Conservation (phyloP, 2,888 invertebrate species). For the Junonia oenone region DNA sequence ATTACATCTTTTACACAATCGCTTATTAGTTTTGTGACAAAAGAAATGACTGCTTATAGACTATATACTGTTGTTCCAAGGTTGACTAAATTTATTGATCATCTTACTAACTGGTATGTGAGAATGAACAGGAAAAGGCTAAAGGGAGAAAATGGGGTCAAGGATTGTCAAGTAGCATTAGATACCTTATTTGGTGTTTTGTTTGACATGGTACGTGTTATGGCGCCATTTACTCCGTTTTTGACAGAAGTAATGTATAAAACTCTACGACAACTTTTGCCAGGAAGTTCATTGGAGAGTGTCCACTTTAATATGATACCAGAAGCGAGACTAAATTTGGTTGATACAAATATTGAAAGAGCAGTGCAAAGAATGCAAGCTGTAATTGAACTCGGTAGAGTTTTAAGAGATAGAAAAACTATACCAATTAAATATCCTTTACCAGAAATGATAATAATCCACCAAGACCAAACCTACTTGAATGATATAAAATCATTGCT, state of each 20-base stretch:
- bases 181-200: conserved; percentile 93
- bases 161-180: conserved; percentile 91
- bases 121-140: conserved; percentile 96
- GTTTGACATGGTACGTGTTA: conserved; percentile 92
- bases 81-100: conserved; percentile 96
- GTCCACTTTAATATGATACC: conserved; percentile 97
- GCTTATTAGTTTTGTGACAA: conserved; percentile 90
- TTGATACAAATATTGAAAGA: conserved; percentile 91
- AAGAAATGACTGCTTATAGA: conserved; percentile 96
- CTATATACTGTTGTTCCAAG: conserved; percentile 97
- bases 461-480: conserved; percentile 88
- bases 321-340: conserved; percentile 83
- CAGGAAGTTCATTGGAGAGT: conserved; percentile 81
- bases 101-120: conserved; percentile 99
- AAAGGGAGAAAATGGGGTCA: conserved; percentile 91
- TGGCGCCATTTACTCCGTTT: conserved; percentile 99
- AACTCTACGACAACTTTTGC: conserved; percentile 85
- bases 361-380: conserved; percentile 96
- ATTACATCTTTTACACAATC: conserved; percentile 97
- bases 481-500: conserved; percentile 88
- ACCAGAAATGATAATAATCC: conserved; percentile 96
- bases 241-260: conserved; percentile 97
- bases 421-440: conserved; percentile 97
- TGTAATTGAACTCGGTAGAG: conserved; percentile 95
- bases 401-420: conserved; percentile 94